These are phyloP conservation scores for Enteromius fasciolatus DNA, from an alignment of 2,797 vertebrate genomes.

Conservation along the genomic window DNA sequence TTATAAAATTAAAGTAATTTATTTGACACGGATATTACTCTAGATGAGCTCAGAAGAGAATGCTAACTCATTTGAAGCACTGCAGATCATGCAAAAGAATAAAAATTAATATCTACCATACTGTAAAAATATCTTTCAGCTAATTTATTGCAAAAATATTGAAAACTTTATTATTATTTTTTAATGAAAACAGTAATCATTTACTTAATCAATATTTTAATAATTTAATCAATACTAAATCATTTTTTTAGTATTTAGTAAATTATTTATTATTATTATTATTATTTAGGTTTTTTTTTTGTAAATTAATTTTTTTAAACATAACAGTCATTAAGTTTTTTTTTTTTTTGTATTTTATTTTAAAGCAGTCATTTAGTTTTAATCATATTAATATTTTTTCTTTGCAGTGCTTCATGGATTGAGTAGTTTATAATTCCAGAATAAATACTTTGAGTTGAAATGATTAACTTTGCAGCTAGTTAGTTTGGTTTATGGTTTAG, in stretches of 20 bases:
- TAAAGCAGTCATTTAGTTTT: no score
- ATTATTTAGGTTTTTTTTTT: no score
- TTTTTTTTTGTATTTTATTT: no score
- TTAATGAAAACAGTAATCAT: neutral
- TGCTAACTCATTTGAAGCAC: neutral
- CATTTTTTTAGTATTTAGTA: neutral
- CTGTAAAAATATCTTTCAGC: neutral
- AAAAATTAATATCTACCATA: neutral
- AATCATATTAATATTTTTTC: neutral
- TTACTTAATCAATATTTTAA: no score
- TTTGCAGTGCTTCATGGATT: neutral
- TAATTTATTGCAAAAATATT: neutral
- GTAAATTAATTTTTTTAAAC: no score
- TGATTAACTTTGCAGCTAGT: neutral
- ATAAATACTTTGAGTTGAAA: neutral
- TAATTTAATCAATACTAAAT: neutral
- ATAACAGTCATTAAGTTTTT: no score
- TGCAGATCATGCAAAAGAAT: neutral
- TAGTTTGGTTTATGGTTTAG: neutral
- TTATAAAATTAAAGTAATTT: neutral
- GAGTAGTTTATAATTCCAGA: neutral
- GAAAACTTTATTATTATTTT: neutral
- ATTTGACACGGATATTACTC: neutral
- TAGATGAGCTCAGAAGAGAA: neutral
- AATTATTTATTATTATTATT: no score